Evolutionary conservation across 2,113 vertebrate species (phyloP), one percentile per base, ranked within the genome.

Genomic region (Calyptomena viridis): DNA sequence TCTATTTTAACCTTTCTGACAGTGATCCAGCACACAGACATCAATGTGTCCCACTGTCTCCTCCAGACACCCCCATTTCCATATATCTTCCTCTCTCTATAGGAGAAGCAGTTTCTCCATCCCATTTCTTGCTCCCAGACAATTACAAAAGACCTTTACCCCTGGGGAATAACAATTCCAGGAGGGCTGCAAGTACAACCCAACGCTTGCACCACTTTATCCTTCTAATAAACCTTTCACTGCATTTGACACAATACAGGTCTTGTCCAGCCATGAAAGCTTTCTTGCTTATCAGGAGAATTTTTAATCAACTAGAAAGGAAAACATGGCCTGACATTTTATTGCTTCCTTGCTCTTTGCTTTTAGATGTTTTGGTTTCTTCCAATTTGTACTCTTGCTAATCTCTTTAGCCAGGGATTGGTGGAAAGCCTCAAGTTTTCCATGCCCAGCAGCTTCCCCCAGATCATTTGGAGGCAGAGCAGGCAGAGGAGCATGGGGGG

Each of bases 261-360:
- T 86, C 95, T 95, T 55, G 78, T 84, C 90, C 84, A 90, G 68
- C 78, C 88, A 78, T 68, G 74, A 95, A 97, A 95, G 90, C 76
- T 59, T 89, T 95, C 97, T 77, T 96, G 95, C 96, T 96, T 91
- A 90, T 83, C 59, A 90, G 84, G 55, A 93, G 44, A 90, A 94
- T 62, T 96, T 95, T 95, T 94, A 92, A 94, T 73, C 91, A 79
- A 90, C 44, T 56, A 50, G 72, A 91, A 89, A 74, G 30, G 23
- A 94, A 94, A 95, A 76, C 77, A 87, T 1, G 20, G 79, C 66
- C 66, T 74, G 78, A 89, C 78, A 64, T 87, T 97, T 82, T 87
- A 96, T 96, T 78, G 62, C 92, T 96, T 96, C 62, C 93, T 96
- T 69, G 75, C 2, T 11, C 84, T 91, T 72, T 37, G 66, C 58